A percentile compares a stretch with the other conserved stretches of the same genome.
Evolutionary conservation across 2,888 invertebrate species (phyloP).

Genomic region (Cataglyphis livida): DNA sequence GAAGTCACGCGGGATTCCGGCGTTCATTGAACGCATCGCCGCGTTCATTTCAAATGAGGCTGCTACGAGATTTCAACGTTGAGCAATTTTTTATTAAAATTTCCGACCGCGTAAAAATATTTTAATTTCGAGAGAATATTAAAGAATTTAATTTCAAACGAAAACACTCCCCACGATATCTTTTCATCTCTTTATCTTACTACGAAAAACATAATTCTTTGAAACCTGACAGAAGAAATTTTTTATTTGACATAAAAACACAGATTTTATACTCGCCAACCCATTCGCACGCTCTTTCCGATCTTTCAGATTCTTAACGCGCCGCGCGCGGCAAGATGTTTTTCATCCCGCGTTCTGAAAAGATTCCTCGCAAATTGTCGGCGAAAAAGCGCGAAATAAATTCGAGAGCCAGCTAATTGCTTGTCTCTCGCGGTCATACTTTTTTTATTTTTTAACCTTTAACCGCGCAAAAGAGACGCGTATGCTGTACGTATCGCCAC

Average conservation of each 20-base stretch:
- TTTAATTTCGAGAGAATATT: neutral
- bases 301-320: conserved; percentile 19
- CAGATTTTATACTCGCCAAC: neutral
- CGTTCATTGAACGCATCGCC: conserved; percentile 10
- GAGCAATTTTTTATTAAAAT: neutral
- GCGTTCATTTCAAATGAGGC: neutral
- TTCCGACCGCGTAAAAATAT: neutral
- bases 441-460: neutral
- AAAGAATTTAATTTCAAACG: conserved; percentile 11
- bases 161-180: neutral
- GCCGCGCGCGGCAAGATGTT: neutral
- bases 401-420: conserved; percentile 37
- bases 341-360: neutral
- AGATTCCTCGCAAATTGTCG: conserved; percentile 28
- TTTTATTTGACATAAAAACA: conserved; percentile 25
- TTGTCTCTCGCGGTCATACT: neutral
- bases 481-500: conserved; percentile 60
- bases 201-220: neutral
- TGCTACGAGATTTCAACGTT: neutral
- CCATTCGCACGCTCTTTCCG: neutral
- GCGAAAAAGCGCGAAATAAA: conserved; percentile 20
- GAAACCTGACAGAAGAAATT: neutral
- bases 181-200: neutral
- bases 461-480: neutral
- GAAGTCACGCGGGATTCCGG: neutral